Percentiles rank a stretch among this genome's conserved stretches.
Conservation (phyloP, 2,797 vertebrate species). For the Manis pentadactyla region DNA sequence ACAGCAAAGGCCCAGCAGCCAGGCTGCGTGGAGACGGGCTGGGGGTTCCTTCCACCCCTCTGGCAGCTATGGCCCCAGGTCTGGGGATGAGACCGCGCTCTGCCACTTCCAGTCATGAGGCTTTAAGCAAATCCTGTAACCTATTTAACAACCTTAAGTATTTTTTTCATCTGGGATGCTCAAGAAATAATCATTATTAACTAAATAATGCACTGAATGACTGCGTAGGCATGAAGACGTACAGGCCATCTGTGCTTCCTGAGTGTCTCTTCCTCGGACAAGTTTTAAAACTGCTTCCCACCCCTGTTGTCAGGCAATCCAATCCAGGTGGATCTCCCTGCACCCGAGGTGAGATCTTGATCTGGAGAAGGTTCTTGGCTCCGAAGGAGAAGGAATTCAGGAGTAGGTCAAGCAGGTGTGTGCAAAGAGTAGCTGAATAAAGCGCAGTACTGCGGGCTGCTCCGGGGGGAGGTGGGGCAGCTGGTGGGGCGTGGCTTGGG, state of each 20-base stretch:
- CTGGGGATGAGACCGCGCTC: neutral
- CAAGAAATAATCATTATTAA: neutral
- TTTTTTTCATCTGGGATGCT: neutral
- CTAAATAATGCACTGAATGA: neutral
- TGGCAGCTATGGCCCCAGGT: no score
- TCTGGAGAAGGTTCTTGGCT: no score
- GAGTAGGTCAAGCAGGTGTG: no score
- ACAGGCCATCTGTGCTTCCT: neutral
- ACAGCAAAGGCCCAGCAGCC: no score
- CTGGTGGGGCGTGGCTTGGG: no score
- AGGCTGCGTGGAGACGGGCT: accelerated
- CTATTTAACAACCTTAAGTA: neutral
- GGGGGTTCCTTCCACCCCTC: neutral
- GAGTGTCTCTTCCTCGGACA: neutral
- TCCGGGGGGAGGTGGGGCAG: no score
- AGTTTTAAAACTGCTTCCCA: neutral
- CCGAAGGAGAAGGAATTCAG: no score
- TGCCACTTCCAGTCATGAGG: neutral
- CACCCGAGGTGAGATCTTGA: no score
- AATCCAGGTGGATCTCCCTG: no score
- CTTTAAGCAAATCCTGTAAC: neutral
- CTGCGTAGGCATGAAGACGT: neutral
- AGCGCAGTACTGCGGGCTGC: no score
- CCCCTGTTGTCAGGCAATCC: no score
- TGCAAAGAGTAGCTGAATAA: no score